These are phyloP conservation scores for Irena cyanogastra DNA, from an alignment of 2,113 vertebrate species.

Conservation along the genomic window DNA sequence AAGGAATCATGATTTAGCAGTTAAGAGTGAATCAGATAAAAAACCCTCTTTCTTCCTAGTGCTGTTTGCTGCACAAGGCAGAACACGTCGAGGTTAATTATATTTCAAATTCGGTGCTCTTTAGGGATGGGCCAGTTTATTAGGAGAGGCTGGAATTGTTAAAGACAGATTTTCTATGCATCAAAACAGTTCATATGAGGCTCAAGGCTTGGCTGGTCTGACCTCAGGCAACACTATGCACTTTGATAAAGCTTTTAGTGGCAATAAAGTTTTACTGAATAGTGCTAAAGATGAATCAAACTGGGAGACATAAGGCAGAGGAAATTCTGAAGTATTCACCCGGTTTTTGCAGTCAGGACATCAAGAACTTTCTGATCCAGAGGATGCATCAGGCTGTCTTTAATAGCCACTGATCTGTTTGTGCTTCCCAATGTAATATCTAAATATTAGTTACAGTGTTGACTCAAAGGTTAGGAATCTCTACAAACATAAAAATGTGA, in stretches of 20 bases:
- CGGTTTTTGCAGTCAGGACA: neutral
- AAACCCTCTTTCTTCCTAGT: neutral
- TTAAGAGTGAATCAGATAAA: neutral
- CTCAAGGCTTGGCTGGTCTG: conserved; percentile 20
- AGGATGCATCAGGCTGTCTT: neutral
- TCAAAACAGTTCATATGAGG: conserved; percentile 20
- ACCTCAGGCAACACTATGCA: conserved; percentile 16
- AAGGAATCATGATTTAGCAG: conserved; percentile 4
- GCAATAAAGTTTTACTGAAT: conserved; percentile 50
- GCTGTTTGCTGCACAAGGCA: neutral
- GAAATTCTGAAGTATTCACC: neutral
- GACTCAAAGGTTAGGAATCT: neutral
- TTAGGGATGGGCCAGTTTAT: conserved; percentile 35
- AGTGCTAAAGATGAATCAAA: conserved; percentile 27
- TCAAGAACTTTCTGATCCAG: neutral
- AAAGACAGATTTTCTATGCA: conserved; percentile 44
- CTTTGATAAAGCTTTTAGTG: conserved; percentile 50
- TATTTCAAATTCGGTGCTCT: conserved; percentile 12
- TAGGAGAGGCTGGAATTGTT: conserved; percentile 18
- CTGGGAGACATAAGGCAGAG: conserved; percentile 11
- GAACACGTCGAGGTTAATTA: conserved; percentile 9
- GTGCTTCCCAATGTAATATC: neutral
- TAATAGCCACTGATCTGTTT: neutral
- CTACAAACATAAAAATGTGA: neutral
- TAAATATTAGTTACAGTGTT: neutral